Conservation (phyloP, 2,113 vertebrate genomes). For the Rhagologus leucostigma region DNA sequence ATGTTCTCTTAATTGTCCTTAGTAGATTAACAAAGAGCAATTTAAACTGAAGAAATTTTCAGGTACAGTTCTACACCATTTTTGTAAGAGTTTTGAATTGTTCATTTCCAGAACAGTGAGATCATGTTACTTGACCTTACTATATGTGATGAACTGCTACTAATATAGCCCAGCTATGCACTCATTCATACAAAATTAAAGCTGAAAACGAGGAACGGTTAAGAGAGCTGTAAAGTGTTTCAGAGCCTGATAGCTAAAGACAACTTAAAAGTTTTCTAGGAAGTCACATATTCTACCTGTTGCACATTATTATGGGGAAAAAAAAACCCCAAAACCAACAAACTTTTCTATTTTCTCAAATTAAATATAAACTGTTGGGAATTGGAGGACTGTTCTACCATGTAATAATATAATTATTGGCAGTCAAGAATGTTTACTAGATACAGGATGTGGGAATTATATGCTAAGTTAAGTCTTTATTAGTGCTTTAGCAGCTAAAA, state of each 20-base stretch:
- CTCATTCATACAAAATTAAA: background rate
- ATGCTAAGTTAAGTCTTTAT: background rate
- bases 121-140: background rate
- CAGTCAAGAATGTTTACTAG: background rate
- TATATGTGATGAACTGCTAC: background rate
- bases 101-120: background rate
- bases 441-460: background rate
- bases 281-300: background rate
- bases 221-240: background rate
- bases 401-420: background rate
- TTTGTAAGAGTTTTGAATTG: background rate
- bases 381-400: background rate
- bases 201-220: background rate
- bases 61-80: background rate
- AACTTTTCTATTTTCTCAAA: background rate
- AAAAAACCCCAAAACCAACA: background rate
- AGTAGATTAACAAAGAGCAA: background rate
- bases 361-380: background rate
- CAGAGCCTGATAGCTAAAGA: background rate
- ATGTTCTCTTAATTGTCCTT: conserved; percentile 6
- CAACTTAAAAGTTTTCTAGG: background rate
- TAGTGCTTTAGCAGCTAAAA: background rate
- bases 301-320: background rate
- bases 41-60: background rate
- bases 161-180: background rate